Evolutionary conservation across 1,140 invertebrate genomes (phyloP).

Genomic region (Ruditapes philippinarum): DNA sequence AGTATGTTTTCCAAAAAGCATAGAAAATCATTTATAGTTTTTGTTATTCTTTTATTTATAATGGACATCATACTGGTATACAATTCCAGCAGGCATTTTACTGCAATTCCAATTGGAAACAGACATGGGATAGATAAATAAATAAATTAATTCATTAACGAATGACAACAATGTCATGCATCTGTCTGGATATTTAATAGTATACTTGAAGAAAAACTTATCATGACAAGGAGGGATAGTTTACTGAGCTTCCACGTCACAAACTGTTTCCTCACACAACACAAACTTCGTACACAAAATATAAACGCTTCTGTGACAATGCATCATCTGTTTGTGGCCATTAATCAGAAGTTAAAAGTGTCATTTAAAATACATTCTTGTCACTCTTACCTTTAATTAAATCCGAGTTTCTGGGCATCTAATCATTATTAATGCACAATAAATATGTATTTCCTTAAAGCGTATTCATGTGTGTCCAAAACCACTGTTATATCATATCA

Average conservation of each 20-base stretch:
- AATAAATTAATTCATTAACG: no score
- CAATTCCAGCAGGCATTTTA: no score
- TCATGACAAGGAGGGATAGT: background rate
- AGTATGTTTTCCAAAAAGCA: no score
- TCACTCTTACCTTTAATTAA: background rate
- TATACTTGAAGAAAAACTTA: no score
- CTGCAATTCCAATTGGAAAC: no score
- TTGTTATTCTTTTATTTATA: no score
- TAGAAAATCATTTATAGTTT: no score
- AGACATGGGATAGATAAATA: no score
- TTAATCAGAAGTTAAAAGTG: background rate
- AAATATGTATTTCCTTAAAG: background rate
- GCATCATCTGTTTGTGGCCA: background rate
- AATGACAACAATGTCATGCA: background rate
- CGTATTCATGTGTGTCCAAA: background rate
- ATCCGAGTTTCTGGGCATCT: background rate
- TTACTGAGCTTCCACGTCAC: background rate
- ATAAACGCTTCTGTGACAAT: background rate
- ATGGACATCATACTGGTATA: no score
- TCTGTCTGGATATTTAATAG: background rate
- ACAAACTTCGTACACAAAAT: background rate
- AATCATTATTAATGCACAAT: background rate
- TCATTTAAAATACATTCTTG: conserved; percentile 1
- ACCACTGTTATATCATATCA: background rate
- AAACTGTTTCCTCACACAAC: background rate